These are phyloP conservation scores for Drosophila silvestris DNA, from an alignment of 2,888 invertebrate genomes.

Conservation along the genomic window DNA sequence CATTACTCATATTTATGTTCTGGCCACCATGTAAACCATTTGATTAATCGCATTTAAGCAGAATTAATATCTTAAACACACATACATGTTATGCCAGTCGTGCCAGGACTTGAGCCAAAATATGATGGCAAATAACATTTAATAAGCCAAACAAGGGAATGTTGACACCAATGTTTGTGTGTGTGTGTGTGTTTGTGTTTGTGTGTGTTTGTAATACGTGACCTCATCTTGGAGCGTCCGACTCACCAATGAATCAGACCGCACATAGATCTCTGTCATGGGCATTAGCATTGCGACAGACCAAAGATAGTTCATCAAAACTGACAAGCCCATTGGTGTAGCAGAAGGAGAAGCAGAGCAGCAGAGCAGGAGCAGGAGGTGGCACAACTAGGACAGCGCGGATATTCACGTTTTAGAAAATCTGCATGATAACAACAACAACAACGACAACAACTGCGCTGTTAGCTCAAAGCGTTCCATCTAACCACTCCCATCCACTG, in stretches of 20 bases:
- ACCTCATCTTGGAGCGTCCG: conserved; percentile 56
- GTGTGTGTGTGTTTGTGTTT: background rate
- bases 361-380: conserved; percentile 5
- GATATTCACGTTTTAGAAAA: conserved; percentile 62
- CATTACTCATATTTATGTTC: conserved; percentile 44
- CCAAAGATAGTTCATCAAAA: conserved; percentile 77
- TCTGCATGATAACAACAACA: conserved; percentile 54
- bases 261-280: conserved; percentile 75
- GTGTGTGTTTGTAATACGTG: conserved; percentile 45
- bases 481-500: background rate
- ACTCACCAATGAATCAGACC: conserved; percentile 71
- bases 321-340: conserved; percentile 71
- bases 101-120: conserved; percentile 10
- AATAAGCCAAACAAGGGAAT: conserved; percentile 72
- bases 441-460: conserved; percentile 3
- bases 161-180: conserved; percentile 53
- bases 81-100: conserved; percentile 6
- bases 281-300: conserved; percentile 70
- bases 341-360: conserved; percentile 42
- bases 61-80: conserved; percentile 69
- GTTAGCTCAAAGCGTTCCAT: conserved; percentile 10
- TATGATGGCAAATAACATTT: conserved; percentile 63
- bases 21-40: conserved; percentile 26
- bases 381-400: conserved; percentile 13
- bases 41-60: conserved; percentile 74